These are phyloP conservation scores for Lucinisca nassula DNA, from an alignment of 2,888 invertebrate species.

Conservation along the genomic window DNA sequence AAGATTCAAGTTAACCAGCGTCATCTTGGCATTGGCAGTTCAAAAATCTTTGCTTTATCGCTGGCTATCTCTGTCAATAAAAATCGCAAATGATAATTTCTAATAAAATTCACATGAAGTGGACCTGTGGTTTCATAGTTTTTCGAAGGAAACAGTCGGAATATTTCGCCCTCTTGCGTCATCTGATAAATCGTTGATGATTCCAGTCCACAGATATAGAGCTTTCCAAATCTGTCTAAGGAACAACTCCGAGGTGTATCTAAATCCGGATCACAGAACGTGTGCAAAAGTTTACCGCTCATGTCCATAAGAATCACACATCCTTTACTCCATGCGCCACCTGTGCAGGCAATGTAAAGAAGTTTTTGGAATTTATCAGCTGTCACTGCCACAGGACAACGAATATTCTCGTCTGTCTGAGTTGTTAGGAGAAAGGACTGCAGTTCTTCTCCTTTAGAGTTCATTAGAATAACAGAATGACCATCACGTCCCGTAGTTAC, in stretches of 20 bases:
- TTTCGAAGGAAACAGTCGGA: conserved; percentile 56
- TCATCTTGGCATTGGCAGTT: conserved; percentile 51
- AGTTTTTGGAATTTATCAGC: conserved; percentile 40
- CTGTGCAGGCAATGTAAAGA: conserved; percentile 61
- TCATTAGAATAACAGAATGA: conserved; percentile 54
- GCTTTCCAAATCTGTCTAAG: conserved; percentile 57
- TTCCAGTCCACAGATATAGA: conserved; percentile 62
- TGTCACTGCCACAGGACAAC: conserved; percentile 57
- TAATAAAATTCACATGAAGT: conserved; percentile 58
- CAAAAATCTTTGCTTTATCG: conserved; percentile 54
- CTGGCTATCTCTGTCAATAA: conserved; percentile 59
- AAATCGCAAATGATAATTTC: conserved; percentile 57
- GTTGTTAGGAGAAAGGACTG: conserved; percentile 49
- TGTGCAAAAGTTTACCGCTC: conserved; percentile 36
- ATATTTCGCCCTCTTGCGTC: conserved; percentile 42
- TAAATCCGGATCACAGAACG: conserved; percentile 59
- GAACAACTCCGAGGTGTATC: conserved; percentile 58
- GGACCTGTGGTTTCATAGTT: conserved; percentile 55
- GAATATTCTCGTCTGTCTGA: conserved; percentile 62
- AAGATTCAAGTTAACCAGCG: no score
- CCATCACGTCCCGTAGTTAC: conserved; percentile 62
- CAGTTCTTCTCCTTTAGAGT: conserved; percentile 56
- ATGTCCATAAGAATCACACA: conserved; percentile 58
- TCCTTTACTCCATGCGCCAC: conserved; percentile 68
- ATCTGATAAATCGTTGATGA: conserved; percentile 63